Conservation (phyloP, 2,888 invertebrate species). For the Graphium colonna region DNA sequence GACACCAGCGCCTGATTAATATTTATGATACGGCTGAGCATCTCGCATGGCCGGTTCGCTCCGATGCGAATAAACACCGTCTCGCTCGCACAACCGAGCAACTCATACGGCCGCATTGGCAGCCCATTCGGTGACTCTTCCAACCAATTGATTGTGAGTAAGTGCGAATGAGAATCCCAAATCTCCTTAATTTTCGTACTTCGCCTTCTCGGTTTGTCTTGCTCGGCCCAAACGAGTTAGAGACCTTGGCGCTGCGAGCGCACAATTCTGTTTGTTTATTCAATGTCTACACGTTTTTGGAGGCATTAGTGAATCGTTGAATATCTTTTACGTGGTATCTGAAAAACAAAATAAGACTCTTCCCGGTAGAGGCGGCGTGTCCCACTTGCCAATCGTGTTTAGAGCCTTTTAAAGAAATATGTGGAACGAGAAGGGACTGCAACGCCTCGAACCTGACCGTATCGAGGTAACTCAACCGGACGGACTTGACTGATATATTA, state of each 20-base stretch:
- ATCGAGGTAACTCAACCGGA: conserved; percentile 76
- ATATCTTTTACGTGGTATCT: background rate
- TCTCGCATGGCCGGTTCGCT: conserved; percentile 78
- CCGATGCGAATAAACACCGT: conserved; percentile 68
- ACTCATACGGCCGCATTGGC: conserved; percentile 38
- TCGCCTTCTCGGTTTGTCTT: conserved; percentile 49
- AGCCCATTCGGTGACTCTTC: conserved; percentile 60
- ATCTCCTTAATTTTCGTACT: conserved; percentile 64
- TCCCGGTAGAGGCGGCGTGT: conserved; percentile 11
- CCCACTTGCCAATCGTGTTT: conserved; percentile 26
- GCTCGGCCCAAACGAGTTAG: conserved; percentile 37
- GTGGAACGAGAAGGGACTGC: conserved; percentile 65
- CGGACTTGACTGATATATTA: conserved; percentile 61
- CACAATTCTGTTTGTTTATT: background rate
- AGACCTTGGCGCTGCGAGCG: conserved; percentile 33
- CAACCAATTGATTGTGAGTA: conserved; percentile 57
- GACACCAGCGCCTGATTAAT: conserved; percentile 81
- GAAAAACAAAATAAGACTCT: conserved; percentile 3
- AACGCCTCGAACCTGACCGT: conserved; percentile 69
- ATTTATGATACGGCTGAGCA: conserved; percentile 79
- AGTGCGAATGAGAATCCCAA: conserved; percentile 76
- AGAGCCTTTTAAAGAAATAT: conserved; percentile 42
- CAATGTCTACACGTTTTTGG: background rate
- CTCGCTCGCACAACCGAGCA: conserved; percentile 52
- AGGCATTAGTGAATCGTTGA: conserved; percentile 1